Conservation (phyloP, 2,113 vertebrate genomes). For the Antechinus stuartii region DNA sequence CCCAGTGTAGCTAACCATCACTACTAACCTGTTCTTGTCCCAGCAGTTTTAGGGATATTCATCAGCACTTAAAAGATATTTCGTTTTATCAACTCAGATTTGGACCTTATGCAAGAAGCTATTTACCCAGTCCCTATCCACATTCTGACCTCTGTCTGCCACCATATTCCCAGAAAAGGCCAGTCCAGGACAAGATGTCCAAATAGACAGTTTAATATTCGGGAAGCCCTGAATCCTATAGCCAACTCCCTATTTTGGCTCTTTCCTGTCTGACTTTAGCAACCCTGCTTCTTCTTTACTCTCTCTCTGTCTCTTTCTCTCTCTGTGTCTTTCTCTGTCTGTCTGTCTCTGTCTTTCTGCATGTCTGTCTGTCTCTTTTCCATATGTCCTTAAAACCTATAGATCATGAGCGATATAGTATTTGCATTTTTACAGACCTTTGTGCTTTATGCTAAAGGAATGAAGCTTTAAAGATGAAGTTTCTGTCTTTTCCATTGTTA, state of each 20-base stretch:
- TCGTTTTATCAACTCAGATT: background rate
- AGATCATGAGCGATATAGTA: background rate
- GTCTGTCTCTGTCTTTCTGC: too few species aligned
- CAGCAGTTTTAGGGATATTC: background rate
- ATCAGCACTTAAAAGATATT: background rate
- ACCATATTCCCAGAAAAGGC: background rate
- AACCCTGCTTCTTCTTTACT: background rate
- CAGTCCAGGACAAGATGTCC: background rate
- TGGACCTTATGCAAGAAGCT: background rate
- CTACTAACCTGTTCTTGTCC: background rate
- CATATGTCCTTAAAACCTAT: background rate
- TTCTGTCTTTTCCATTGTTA: too few species aligned
- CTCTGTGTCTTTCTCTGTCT: too few species aligned
- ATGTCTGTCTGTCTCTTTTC: background rate
- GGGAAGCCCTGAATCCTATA: background rate
- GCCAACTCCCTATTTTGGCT: background rate
- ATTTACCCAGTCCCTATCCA: background rate
- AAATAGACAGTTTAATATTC: background rate
- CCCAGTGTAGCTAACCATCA: background rate
- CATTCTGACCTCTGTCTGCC: background rate
- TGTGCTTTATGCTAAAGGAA: background rate
- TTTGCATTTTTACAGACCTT: background rate
- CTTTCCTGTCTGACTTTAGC: background rate
- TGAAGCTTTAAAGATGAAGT: background rate
- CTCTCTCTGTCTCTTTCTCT: too few species aligned